phyloP scores from a whole-genome alignment of 2,113 vertebrate genomes.

The Larimichthys polyactis region DNA sequence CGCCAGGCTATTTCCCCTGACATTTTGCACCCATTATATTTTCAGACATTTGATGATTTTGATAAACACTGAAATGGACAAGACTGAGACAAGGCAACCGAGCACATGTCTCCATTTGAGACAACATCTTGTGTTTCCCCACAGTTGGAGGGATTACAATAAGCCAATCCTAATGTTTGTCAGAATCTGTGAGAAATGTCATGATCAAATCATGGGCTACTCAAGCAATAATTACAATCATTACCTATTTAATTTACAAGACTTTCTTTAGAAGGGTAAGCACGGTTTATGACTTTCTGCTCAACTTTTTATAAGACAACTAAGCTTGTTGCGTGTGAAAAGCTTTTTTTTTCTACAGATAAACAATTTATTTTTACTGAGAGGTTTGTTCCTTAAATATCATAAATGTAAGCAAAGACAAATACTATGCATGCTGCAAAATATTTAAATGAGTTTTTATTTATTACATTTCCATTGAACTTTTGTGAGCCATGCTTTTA shows the following conservation, averaged over 20 bases:
- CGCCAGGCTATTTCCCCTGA: conserved; percentile 93
- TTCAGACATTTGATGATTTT: conserved; percentile 92
- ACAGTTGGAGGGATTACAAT: conserved; percentile 82
- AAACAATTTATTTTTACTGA: background rate
- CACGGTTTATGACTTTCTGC: conserved; percentile 73
- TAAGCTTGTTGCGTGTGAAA: background rate
- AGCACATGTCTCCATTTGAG: conserved; percentile 78
- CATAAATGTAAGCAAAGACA: background rate
- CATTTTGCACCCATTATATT: conserved; percentile 97
- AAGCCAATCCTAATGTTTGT: conserved; percentile 76
- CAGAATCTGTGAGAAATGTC: conserved; percentile 77
- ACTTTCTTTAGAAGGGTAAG: conserved; percentile 59
- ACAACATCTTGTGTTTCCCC: conserved; percentile 7
- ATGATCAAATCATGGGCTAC: conserved; percentile 64
- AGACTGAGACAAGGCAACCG: conserved; percentile 87
- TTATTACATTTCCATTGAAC: conserved; percentile 23
- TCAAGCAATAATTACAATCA: conserved; percentile 38
- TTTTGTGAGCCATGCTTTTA: conserved; percentile 12
- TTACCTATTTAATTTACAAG: conserved; percentile 79
- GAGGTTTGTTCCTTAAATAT: background rate
- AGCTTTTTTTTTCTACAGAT: fast-evolving
- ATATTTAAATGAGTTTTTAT: background rate
- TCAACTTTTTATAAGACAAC: conserved; percentile 22
- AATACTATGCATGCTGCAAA: conserved; percentile 21
- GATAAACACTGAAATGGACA: conserved; percentile 88